Evolutionary conservation across 37 sponge, comb jelly and placozoan genomes (phyloP).

Genomic region (Haliclona indistincta): DNA sequence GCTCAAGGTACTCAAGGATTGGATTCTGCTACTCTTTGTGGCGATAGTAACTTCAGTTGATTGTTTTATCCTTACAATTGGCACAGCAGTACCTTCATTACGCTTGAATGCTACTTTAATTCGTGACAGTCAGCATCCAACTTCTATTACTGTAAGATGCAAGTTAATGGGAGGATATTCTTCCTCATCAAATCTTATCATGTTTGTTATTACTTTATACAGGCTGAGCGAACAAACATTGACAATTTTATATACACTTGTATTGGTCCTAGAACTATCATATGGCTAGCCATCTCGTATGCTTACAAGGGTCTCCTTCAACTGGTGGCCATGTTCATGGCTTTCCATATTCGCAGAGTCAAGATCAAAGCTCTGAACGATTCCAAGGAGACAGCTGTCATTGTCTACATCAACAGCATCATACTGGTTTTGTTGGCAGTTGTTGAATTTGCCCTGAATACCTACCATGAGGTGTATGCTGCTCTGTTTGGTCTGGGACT

Average conservation of each 20-base stretch:
- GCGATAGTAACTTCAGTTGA: slow-evolving; percentile 5
- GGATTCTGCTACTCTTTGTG: background rate
- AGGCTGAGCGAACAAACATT: too few species aligned
- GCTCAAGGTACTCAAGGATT: slow-evolving; percentile 32
- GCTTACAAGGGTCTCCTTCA: slow-evolving; percentile 26
- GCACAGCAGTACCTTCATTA: background rate
- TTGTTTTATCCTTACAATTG: background rate
- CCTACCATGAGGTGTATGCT: slow-evolving; percentile 24
- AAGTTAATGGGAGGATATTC: too few species aligned
- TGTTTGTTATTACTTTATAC: too few species aligned
- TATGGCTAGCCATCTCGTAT: slow-evolving; percentile 22
- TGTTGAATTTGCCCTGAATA: slow-evolving; percentile 11
- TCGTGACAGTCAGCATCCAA: background rate
- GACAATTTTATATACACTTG: too few species aligned
- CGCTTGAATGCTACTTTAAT: background rate
- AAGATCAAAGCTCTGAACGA: slow-evolving; percentile 56
- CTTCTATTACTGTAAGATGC: background rate
- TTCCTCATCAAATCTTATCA: too few species aligned
- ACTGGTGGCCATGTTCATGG: slow-evolving; percentile 37
- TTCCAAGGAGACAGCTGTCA: slow-evolving; percentile 42
- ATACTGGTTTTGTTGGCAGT: slow-evolving; percentile 29
- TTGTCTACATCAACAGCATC: slow-evolving; percentile 44
- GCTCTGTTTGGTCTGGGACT: slow-evolving; percentile 31
- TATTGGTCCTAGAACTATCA: too few species aligned
- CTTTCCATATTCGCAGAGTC: slow-evolving; percentile 55